Base-by-base conservation (phyloP, 2,113 vertebrate genomes). In the Oostethus manadensis region DNA sequence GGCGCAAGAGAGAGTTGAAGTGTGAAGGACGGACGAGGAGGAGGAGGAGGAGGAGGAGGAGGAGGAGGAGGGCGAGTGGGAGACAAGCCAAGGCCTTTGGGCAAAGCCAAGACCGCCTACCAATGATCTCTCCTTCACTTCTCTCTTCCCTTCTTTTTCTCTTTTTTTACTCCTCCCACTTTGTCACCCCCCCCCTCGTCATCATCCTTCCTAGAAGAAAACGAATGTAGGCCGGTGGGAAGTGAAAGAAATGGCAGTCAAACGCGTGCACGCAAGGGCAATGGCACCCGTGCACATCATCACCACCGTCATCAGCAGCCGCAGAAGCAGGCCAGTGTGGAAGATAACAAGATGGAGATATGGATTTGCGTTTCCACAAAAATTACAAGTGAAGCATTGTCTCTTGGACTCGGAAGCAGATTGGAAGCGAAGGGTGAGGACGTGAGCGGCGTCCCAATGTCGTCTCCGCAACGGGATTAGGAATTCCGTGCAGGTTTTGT, bases 41-140 rank as follows among this genome's bases (percentile, higher is more conserved):
- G 62, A 53, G 3, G 55, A 67, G 0, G 62, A 64, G 1, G 43
- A 64, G 0, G 62, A 64, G 14, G 60, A 58, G 6, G 61, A 65
- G 6, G 74, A 74, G 45, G 67, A 70, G 71, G 73, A 73, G 38
- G 64, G 68, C 29, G 66, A 75, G 0, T 64, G 74, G 61, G 73
- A 76, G 75, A 68, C 70, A 71, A 83, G 74, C 80, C 74, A 78
- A 83, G 74, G 75, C 80, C 80, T 83, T 68, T 78, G 77, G 77
- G 74, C 80, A 73, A 80, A 84, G 80, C 82, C 79, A 86, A 79
- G 64, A 76, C 71, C 79, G 79, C 84, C 84, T 70, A 81, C 80
- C 79, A 74, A 80, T 68, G 56, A 68, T 77, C 74, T 66, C 73
- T 80, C 38, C 46, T 29, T 68, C 23, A 21, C n/a, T 60, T 18